Conservation (phyloP, 2,113 vertebrate species). For the Dasyprocta punctata region DNA sequence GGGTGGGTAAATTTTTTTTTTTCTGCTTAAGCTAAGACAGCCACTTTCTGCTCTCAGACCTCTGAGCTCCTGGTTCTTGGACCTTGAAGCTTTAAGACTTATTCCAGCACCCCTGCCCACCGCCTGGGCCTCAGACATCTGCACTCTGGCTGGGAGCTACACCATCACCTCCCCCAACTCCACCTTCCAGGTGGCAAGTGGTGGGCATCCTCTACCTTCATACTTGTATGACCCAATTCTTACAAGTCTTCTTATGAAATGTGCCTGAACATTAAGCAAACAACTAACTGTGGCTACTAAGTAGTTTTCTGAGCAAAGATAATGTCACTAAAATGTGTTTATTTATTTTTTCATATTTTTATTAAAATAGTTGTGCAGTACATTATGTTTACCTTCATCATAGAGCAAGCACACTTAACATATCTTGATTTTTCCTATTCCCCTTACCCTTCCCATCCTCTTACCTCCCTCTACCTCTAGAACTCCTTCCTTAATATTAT, state of each 20-base stretch:
- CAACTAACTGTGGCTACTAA: neutral
- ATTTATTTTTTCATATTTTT: neutral
- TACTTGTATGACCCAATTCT: neutral
- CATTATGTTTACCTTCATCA: neutral
- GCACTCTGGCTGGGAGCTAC: neutral
- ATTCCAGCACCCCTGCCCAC: neutral
- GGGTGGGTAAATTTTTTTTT: neutral
- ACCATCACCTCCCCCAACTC: too few species aligned
- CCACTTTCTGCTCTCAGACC: neutral
- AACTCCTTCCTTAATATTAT: neutral
- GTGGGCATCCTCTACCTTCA: neutral
- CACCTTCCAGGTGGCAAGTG: neutral
- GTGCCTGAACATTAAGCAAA: neutral
- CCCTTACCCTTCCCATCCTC: neutral
- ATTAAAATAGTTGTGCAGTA: neutral
- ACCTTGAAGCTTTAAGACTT: neutral
- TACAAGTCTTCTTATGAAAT: neutral
- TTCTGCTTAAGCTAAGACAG: neutral
- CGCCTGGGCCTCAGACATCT: neutral
- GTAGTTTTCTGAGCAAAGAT: neutral
- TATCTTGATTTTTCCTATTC: neutral
- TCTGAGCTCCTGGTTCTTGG: neutral
- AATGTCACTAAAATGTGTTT: neutral
- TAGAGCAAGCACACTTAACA: neutral
- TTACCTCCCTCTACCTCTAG: neutral